phyloP scores from a whole-genome alignment of 1,140 invertebrate genomes.

The Zaprionus camerounensis region DNA sequence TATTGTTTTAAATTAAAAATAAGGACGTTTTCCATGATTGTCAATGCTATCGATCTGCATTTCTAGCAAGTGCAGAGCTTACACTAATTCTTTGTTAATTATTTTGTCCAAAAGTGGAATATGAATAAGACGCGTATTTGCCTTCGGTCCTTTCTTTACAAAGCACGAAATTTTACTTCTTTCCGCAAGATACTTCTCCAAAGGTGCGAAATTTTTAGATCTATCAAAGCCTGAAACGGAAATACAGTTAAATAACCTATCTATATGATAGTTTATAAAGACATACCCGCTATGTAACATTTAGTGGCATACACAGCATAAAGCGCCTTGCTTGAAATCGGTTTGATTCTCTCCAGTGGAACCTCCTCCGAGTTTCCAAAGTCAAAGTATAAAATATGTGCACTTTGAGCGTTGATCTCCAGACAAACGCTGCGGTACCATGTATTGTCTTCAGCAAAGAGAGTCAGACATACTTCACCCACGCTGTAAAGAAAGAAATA shows the following conservation, averaged over 20 bases:
- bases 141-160: slow-evolving; percentile 39
- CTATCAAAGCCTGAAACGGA: slow-evolving; percentile 50
- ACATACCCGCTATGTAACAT: slow-evolving; percentile 59
- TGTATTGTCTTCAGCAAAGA: slow-evolving; percentile 42
- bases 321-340: slow-evolving; percentile 20
- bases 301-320: slow-evolving; percentile 39
- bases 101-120: slow-evolving; percentile 42
- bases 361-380: slow-evolving; percentile 58
- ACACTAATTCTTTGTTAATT: slow-evolving; percentile 12
- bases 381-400: slow-evolving; percentile 44
- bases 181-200: slow-evolving; percentile 32
- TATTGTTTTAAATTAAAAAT: slow-evolving; percentile 11
- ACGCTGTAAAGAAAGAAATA: slow-evolving; percentile 25
- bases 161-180: slow-evolving; percentile 14
- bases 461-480: slow-evolving; percentile 51
- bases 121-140: slow-evolving; percentile 35
- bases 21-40: slow-evolving; percentile 15
- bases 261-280: background rate
- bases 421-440: slow-evolving; percentile 66
- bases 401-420: slow-evolving; percentile 17
- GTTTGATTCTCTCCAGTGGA: slow-evolving; percentile 38
- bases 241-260: background rate
- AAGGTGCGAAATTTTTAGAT: slow-evolving; percentile 14
- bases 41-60: background rate
- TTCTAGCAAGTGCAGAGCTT: background rate